A percentile compares a stretch with the other conserved stretches of the same genome.
These are phyloP conservation scores for Mimumesa dahlbomi DNA, from an alignment of 2,888 invertebrate species.

Conservation along the genomic window DNA sequence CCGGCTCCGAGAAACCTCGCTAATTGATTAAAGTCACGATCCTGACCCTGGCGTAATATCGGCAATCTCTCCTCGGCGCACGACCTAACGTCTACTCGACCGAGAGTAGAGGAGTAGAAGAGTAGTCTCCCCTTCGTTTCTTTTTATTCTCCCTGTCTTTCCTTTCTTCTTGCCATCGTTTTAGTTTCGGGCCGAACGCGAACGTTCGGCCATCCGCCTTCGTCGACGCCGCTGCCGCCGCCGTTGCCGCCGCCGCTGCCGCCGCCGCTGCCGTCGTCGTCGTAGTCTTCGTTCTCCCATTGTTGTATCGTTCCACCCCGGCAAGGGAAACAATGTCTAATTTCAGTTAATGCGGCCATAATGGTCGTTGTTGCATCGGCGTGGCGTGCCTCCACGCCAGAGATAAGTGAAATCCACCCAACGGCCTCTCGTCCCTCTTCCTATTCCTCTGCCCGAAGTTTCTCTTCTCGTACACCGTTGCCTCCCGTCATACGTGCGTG, in stretches of 20 bases:
- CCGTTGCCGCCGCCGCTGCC: conserved; percentile 15
- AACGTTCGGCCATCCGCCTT: conserved; percentile 22
- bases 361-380: conserved; percentile 66
- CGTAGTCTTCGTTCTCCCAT: conserved; percentile 60
- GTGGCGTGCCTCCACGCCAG: conserved; percentile 46
- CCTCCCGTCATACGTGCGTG: not conserved
- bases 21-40: conserved; percentile 80
- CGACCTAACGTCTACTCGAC: too few relatives aligned
- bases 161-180: conserved; percentile 50
- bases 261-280: conserved; percentile 8
- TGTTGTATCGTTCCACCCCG: conserved; percentile 64
- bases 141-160: conserved; percentile 36
- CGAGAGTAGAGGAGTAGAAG: conserved; percentile 53
- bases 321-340: conserved; percentile 74
- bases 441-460: conserved; percentile 6
- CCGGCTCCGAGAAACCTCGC: conserved; percentile 78
- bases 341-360: conserved; percentile 73
- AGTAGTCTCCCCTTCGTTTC: conserved; percentile 18
- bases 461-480: too few relatives aligned
- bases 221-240: too few relatives aligned
- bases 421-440: not conserved
- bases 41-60: conserved; percentile 76
- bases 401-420: conserved; percentile 67
- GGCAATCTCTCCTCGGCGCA: conserved; percentile 71
- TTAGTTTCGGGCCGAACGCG: conserved; percentile 45